Evolutionary conservation across 2,113 vertebrate species (phyloP).

Genomic region (Spea multiplicata): DNA sequence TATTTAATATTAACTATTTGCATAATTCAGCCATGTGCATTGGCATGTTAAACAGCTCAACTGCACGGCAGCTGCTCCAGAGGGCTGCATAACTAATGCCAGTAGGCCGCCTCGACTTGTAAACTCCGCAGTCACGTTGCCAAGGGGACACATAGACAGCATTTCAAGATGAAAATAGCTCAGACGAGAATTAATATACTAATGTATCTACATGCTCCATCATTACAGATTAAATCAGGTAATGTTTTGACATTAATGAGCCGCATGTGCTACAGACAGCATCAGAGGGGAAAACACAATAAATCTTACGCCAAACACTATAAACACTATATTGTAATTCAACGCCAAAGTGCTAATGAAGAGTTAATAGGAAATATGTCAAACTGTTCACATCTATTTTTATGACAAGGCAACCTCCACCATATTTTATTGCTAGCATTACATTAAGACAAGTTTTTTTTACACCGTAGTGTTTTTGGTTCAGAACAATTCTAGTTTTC

Average conservation of each 20-base stretch:
- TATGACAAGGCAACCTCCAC: no score
- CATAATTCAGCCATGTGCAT: constrained; percentile 79
- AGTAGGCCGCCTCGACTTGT: constrained; percentile 82
- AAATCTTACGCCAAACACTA: no score
- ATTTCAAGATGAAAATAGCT: constrained; percentile 91
- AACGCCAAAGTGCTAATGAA: no score
- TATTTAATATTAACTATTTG: constrained; percentile 85
- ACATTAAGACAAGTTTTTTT: no score
- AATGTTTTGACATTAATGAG: constrained; percentile 53
- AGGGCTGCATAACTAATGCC: constrained; percentile 79
- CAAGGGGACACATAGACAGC: constrained; percentile 78
- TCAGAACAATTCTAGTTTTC: no score
- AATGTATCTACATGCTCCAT: constrained; percentile 58
- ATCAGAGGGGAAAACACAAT: neutral
- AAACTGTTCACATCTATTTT: no score
- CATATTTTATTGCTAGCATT: no score
- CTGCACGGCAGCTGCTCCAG: constrained; percentile 86
- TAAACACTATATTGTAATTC: no score
- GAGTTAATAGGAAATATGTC: no score
- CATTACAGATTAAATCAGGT: constrained; percentile 54
- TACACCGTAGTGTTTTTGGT: no score
- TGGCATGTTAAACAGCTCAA: constrained; percentile 81
- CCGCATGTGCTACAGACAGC: neutral
- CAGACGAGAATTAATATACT: constrained; percentile 59
- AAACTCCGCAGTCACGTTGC: constrained; percentile 81